A percentile compares a stretch with the other conserved stretches of the same genome.
These are phyloP conservation scores for Crenichthys baileyi DNA, from an alignment of 2,797 vertebrate genomes.

Conservation along the genomic window DNA sequence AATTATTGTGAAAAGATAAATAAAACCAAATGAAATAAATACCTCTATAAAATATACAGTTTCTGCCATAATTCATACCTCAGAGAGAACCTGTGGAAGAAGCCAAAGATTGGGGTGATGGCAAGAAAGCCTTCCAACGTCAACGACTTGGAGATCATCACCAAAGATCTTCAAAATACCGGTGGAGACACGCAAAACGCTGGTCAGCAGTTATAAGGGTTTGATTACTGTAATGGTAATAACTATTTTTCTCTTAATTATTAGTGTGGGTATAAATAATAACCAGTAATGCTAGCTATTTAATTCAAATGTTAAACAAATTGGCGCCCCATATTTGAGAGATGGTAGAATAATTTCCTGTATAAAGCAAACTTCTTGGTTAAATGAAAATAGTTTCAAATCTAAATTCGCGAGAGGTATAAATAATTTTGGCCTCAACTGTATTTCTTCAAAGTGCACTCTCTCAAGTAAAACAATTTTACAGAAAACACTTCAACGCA, in stretches of 20 bases:
- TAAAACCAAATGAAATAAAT: neutral
- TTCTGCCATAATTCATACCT: neutral
- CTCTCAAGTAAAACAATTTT: neutral
- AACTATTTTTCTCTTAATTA: neutral
- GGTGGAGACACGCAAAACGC: no score
- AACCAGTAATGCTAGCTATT: neutral
- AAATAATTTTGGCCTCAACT: neutral
- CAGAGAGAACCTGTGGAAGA: neutral
- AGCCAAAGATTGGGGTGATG: neutral
- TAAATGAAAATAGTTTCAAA: neutral
- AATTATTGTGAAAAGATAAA: neutral
- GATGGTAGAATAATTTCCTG: neutral
- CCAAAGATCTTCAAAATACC: no score
- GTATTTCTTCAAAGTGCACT: neutral
- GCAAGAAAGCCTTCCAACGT: neutral
- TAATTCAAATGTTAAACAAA: neutral
- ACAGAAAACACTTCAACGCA: conserved; percentile 23
- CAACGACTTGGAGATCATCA: neutral
- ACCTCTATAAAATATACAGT: neutral
- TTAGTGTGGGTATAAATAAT: neutral
- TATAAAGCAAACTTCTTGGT: neutral
- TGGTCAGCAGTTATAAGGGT: neutral
- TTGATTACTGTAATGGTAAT: neutral
- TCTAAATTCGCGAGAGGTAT: neutral
- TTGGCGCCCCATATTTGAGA: neutral